A percentile compares a stretch with the other conserved stretches of the same genome.
Conservation (phyloP, 1,140 invertebrate species). For the Pseudomyrmex concolor region DNA sequence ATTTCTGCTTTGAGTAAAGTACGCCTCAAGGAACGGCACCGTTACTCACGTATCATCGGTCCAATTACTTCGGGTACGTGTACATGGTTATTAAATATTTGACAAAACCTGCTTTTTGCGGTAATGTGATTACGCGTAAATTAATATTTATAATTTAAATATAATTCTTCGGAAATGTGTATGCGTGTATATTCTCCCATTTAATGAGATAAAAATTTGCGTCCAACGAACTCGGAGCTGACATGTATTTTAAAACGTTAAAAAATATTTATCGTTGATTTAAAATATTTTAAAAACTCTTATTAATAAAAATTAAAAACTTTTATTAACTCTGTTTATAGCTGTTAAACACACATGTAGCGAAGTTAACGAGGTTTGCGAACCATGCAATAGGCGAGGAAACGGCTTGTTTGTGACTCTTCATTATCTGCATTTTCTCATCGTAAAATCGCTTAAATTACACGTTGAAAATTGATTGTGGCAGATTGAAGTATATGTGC, state of each 20-base stretch:
- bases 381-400: neutral
- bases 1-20: slow-evolving; percentile 62
- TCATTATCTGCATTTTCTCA: slow-evolving; percentile 4
- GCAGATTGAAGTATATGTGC: neutral
- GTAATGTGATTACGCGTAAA: neutral
- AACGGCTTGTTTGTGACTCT: slow-evolving; percentile 3
- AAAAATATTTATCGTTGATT: neutral
- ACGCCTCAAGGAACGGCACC: slow-evolving; percentile 34
- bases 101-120: neutral
- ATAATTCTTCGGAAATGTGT: neutral
- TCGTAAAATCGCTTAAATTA: slow-evolving; percentile 17
- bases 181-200: neutral
- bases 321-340: neutral
- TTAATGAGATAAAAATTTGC: neutral
- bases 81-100: slow-evolving; percentile 15
- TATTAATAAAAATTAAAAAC: neutral
- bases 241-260: neutral
- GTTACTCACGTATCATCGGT: neutral
- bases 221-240: neutral
- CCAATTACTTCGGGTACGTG: slow-evolving; percentile 27
- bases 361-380: neutral
- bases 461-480: neutral
- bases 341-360: neutral
- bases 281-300: too few species aligned
- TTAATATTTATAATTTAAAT: neutral